These are phyloP conservation scores for Caloenas nicobarica DNA, from an alignment of 2,113 vertebrate genomes.

Conservation along the genomic window DNA sequence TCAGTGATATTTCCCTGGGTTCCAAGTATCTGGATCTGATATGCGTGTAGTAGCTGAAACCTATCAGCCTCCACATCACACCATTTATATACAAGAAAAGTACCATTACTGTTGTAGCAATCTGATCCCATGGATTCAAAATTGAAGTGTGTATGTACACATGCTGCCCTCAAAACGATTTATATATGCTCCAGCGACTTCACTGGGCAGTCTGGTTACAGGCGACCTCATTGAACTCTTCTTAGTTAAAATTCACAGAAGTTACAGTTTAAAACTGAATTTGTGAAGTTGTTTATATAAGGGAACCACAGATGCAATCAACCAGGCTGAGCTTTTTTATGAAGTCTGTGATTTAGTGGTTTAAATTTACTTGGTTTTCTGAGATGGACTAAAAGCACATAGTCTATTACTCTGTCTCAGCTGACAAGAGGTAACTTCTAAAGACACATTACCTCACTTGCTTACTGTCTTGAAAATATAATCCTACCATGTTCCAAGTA, in stretches of 20 bases:
- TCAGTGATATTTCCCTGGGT: background rate
- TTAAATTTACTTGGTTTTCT: background rate
- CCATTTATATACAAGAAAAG: rapidly evolving
- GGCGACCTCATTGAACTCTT: background rate
- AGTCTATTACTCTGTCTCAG: background rate
- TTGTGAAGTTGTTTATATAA: background rate
- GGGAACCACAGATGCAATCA: background rate
- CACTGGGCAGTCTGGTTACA: background rate
- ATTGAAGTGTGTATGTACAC: background rate
- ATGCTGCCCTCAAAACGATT: background rate
- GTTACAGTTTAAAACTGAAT: background rate
- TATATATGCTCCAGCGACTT: background rate
- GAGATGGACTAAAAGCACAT: background rate
- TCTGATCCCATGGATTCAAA: background rate
- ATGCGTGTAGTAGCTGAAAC: background rate
- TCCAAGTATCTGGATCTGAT: background rate
- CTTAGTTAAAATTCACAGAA: background rate
- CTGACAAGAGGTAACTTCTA: background rate
- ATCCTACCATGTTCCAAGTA: background rate
- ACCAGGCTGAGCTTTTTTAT: background rate
- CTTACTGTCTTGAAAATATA: background rate
- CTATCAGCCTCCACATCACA: rapidly evolving
- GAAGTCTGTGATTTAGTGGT: background rate
- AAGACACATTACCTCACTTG: background rate
- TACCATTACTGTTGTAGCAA: background rate